These are phyloP conservation scores for Sinosuthora webbiana DNA, from an alignment of 2,113 vertebrate species.

Conservation along the genomic window DNA sequence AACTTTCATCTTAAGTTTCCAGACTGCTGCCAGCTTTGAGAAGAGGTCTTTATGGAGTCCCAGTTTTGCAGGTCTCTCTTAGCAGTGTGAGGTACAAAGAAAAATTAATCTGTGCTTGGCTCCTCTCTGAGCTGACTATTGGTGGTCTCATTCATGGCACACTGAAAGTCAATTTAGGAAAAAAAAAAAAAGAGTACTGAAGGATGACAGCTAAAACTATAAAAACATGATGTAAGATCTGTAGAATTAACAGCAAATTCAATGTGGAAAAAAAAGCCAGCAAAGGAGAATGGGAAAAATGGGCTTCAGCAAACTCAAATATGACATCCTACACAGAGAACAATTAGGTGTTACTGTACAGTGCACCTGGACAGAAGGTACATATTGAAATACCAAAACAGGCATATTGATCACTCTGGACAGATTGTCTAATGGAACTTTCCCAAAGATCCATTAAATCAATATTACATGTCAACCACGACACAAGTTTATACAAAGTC, in stretches of 20 bases:
- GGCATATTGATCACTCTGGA: not conserved
- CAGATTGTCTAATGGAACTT: not conserved
- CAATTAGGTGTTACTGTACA: not conserved
- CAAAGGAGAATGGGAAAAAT: not conserved
- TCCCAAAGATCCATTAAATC: not conserved
- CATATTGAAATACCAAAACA: not conserved
- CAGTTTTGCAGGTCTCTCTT: not conserved
- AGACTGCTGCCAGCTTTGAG: not conserved
- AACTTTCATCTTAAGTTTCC: not conserved
- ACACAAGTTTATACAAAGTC: not conserved
- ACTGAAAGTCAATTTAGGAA: not conserved
- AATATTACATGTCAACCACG: not conserved
- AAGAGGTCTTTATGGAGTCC: not conserved
- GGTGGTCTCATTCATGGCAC: not conserved
- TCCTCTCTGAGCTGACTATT: not conserved
- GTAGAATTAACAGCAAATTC: not conserved
- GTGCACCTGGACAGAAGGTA: not conserved
- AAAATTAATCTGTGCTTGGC: not conserved
- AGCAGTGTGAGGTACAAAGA: not conserved
- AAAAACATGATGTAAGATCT: not conserved
- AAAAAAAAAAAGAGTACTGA: not conserved
- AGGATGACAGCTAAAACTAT: not conserved
- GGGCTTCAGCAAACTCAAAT: not conserved
- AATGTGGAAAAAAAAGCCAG: not conserved
- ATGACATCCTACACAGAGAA: not conserved